Conservation (phyloP, 2,888 invertebrate genomes). For the Cecidostiba fungosa region DNA sequence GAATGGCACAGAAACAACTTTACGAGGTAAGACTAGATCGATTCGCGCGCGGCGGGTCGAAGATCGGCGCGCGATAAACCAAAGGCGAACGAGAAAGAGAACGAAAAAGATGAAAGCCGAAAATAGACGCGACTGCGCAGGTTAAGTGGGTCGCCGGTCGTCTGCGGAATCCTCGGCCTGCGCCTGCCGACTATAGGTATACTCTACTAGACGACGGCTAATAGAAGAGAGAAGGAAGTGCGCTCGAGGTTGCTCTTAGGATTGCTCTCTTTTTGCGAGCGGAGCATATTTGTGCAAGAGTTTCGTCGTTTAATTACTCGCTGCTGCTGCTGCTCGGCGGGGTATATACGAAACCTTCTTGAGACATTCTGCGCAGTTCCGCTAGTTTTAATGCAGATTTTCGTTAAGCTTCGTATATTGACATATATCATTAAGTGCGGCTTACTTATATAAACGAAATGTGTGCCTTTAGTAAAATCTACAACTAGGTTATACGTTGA, state of each 20-base stretch:
- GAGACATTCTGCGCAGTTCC: background rate
- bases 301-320: slow-evolving; percentile 1
- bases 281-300: background rate
- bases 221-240: slow-evolving; percentile 53
- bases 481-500: background rate
- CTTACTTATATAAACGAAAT: background rate
- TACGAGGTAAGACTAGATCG: background rate
- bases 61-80: slow-evolving; percentile 26
- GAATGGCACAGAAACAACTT: background rate
- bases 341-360: background rate
- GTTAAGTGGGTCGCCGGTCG: slow-evolving; percentile 54
- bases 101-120: slow-evolving; percentile 45
- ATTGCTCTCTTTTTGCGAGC: background rate
- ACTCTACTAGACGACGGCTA: background rate
- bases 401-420: background rate
- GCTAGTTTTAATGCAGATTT: background rate
- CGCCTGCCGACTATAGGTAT: background rate
- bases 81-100: slow-evolving; percentile 41
- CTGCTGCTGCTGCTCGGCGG: too few relatives aligned
- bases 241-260: slow-evolving; percentile 34
- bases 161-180: slow-evolving; percentile 16
- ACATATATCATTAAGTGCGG: background rate
- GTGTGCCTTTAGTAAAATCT: background rate
- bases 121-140: slow-evolving; percentile 37
- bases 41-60: slow-evolving; percentile 22